Conservation (phyloP, 2,113 vertebrate genomes). For the Columba janthina region DNA sequence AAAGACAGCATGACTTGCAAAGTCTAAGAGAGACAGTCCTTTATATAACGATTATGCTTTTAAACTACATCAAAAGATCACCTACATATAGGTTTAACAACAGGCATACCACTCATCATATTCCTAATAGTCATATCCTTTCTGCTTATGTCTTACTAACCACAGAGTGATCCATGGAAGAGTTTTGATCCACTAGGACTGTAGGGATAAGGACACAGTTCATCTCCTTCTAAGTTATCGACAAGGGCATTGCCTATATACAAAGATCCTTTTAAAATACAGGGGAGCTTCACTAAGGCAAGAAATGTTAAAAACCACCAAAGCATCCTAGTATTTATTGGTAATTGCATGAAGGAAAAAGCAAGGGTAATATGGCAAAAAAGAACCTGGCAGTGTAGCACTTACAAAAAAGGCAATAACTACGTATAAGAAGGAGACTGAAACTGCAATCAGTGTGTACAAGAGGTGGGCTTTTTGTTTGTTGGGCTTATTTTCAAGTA, state of each 20-base stretch:
- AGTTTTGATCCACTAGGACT: background rate
- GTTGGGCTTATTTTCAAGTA: background rate
- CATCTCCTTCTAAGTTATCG: background rate
- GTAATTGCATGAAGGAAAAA: background rate
- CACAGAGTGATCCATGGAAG: background rate
- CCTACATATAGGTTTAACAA: background rate
- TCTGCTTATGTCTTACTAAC: background rate
- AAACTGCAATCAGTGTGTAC: background rate
- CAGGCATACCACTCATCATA: background rate
- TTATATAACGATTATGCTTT: background rate
- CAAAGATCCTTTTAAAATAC: background rate
- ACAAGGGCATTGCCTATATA: background rate
- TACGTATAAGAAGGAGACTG: background rate
- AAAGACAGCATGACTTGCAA: background rate
- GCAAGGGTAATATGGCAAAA: background rate
- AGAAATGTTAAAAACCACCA: background rate
- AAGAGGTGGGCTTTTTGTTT: background rate
- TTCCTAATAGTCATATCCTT: background rate
- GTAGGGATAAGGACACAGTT: background rate
- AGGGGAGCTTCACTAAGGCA: background rate
- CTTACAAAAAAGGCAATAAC: background rate
- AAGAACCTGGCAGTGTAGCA: background rate
- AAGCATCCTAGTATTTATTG: background rate
- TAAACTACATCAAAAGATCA: background rate
- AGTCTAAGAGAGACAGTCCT: background rate